Base-by-base conservation (phyloP, 2,888 invertebrate species). In the Micoletzkya japonica region DNA sequence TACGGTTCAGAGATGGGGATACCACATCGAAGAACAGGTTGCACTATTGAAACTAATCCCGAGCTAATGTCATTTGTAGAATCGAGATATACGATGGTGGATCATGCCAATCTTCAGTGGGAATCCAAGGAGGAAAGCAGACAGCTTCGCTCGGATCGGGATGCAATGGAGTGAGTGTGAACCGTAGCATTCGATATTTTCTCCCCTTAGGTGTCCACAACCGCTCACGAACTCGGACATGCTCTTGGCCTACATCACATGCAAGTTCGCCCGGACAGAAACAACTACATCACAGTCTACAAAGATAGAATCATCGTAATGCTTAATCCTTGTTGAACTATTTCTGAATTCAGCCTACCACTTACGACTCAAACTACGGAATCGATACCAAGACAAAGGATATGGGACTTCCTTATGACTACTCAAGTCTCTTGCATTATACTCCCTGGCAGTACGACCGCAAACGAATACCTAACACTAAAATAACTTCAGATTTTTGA, bases 361-460 rank as follows among this genome's bases (percentile, higher is more conserved):
- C 37, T 20, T 66, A 34, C 37, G 24, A 52, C n/a, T 7, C 54
- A 34, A 66, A 66, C 64, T 66, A 37, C 54, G 54, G 14, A 0
- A 66, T 54, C 54, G 64, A 52, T 7, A 10, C 10, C 17, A 26
- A 54, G 6, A 37, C 64, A 0, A 37, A 1, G 1, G 14, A 52
- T 20, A 30, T 66, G 34, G 64, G 64, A 26, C 37, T 66, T n/a
- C 64, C 64, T 4, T 66, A 66, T 30, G 64, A 66, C 54, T 66
- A 37, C 54, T 4, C 37, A 3, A 54, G 54, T 37, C 24, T 66
- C 34, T 36, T 66, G 10, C 64, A 66, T 28, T 66, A 66, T 26
- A 54, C 54, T 36, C 64, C 64, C 4, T 66, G 30, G 37, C 26
- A 66, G 64, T 66, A n/a, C n/a, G n/a, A n/a, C n/a, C n/a, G n/a